Conservation (phyloP, 2,888 invertebrate species). For the Sinhomidia bicolor region DNA sequence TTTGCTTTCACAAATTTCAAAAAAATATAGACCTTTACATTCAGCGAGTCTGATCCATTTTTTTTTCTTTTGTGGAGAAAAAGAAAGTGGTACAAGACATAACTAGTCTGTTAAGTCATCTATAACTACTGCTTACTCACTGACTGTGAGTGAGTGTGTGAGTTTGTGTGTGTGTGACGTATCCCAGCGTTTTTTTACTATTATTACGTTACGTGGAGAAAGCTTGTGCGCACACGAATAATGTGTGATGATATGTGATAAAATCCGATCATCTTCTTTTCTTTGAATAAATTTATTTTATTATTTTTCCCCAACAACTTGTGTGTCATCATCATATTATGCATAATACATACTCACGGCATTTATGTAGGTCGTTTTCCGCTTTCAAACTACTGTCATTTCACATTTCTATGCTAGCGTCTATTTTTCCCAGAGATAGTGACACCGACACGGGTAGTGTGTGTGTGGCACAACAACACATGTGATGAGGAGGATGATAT, state of each 20-base stretch:
- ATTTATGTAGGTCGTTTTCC: constrained; percentile 26
- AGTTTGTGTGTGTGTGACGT: neutral
- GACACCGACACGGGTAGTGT: neutral
- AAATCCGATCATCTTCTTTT: constrained; percentile 32
- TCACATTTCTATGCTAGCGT: too few relatives aligned
- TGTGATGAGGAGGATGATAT: neutral
- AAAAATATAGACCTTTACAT: neutral
- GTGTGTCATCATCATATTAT: neutral
- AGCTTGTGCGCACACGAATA: neutral
- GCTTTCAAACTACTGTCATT: neutral
- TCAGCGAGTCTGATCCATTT: neutral
- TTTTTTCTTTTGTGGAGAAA: constrained; percentile 3
- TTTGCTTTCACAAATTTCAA: neutral
- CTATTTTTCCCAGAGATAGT: neutral
- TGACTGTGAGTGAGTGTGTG: too few relatives aligned
- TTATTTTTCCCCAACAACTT: neutral
- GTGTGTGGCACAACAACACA: neutral
- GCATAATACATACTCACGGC: neutral
- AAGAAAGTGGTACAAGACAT: neutral
- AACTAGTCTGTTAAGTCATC: neutral
- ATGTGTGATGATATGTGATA: neutral
- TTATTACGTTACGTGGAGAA: neutral
- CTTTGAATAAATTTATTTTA: constrained; percentile 30
- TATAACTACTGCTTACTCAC: neutral
- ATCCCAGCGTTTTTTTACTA: neutral